These are phyloP conservation scores for Labeo catla DNA, from an alignment of 2,113 vertebrate genomes.

Conservation along the genomic window DNA sequence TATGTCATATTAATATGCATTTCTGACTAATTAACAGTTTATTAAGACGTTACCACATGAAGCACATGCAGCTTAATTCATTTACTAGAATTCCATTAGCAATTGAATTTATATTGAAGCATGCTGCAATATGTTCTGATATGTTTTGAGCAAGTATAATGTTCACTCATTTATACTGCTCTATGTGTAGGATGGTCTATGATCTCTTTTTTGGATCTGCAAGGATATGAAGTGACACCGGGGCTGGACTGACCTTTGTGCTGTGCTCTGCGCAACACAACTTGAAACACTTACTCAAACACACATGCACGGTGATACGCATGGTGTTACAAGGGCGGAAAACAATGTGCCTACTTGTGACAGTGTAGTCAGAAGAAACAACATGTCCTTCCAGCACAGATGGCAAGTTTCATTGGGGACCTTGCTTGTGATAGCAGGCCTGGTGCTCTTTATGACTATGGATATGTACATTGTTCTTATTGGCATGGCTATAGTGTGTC, in stretches of 20 bases:
- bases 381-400: conserved; percentile 44
- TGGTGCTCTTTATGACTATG: conserved; percentile 59
- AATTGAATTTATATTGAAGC: not conserved
- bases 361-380: conserved; percentile 28
- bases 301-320: conserved; percentile 8
- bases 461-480: conserved; percentile 32
- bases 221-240: conserved; percentile 45
- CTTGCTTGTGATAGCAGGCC: conserved; percentile 44
- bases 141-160: not conserved
- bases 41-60: not conserved
- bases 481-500: conserved; percentile 65
- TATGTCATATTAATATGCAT: not conserved
- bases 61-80: not conserved
- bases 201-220: not conserved
- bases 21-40: not conserved
- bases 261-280: conserved; percentile 32
- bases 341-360: conserved; percentile 28
- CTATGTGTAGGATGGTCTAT: conserved; percentile 29
- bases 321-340: conserved; percentile 41
- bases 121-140: not conserved
- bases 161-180: not conserved
- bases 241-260: conserved; percentile 32
- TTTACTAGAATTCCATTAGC: not conserved
- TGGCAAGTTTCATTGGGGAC: conserved; percentile 54
- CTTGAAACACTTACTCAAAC: not conserved